Conservation (phyloP, 2,888 invertebrate genomes). For the Leptura quadrifasciata region DNA sequence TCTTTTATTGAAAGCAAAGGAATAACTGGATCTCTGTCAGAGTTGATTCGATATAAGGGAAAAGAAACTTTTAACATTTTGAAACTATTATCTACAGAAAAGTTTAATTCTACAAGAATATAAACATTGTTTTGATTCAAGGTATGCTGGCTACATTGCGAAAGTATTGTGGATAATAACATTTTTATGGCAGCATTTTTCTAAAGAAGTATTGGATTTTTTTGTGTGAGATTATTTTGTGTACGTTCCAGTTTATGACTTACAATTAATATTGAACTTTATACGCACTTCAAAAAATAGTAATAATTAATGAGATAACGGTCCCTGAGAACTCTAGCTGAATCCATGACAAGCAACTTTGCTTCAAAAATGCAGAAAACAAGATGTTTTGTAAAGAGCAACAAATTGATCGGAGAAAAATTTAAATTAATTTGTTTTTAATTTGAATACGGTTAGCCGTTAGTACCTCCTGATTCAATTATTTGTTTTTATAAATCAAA, state of each 20-base stretch:
- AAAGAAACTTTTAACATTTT: no score
- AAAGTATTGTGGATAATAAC: no score
- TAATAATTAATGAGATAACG: neutral
- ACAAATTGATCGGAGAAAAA: slow-evolving; percentile 9
- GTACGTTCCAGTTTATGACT: neutral
- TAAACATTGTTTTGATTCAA: no score
- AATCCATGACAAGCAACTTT: slow-evolving; percentile 11
- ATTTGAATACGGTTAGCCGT: slow-evolving; percentile 24
- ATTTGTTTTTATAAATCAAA: slow-evolving; percentile 34
- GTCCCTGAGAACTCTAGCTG: neutral
- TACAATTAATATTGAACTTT: neutral
- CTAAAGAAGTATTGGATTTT: no score
- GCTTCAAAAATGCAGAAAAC: neutral
- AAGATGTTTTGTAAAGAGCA: neutral
- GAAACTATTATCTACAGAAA: no score
- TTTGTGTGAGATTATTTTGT: no score
- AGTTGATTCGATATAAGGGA: no score
- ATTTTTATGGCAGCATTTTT: no score
- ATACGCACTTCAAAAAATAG: neutral
- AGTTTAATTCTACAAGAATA: no score
- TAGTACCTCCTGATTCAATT: slow-evolving; percentile 17
- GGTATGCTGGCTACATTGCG: no score
- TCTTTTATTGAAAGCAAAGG: no score
- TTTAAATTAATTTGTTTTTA: slow-evolving; percentile 21
- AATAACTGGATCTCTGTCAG: no score